Evolutionary conservation across 1,140 invertebrate species (phyloP).

Genomic region (Heterodera carotae): DNA sequence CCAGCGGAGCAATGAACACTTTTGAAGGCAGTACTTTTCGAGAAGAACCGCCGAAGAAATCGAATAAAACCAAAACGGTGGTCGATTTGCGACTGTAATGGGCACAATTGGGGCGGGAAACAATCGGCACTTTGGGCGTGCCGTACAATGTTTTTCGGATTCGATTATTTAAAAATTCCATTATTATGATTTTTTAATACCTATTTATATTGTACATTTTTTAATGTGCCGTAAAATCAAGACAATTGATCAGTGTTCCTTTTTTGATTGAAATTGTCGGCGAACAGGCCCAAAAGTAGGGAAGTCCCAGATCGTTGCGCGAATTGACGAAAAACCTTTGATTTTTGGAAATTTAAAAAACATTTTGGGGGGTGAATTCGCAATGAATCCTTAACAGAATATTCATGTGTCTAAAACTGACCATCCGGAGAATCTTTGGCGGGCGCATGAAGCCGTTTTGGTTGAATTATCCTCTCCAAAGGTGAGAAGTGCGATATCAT

Average conservation of each 20-base stretch:
- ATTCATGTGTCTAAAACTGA: background rate
- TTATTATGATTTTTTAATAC: background rate
- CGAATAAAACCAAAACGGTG: background rate
- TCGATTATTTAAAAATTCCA: background rate
- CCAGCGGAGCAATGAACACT: background rate
- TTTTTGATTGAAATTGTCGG: slow-evolving; percentile 35
- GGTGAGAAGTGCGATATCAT: slow-evolving; percentile 34
- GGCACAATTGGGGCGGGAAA: background rate
- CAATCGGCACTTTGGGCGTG: background rate
- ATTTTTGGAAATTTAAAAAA: too few relatives aligned
- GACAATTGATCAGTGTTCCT: slow-evolving; percentile 27
- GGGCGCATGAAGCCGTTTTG: background rate
- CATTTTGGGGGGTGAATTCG: background rate
- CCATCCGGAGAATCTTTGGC: slow-evolving; percentile 19
- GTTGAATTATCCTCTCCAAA: background rate
- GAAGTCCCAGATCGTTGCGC: slow-evolving; percentile 33
- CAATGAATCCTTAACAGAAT: background rate
- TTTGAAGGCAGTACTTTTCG: background rate
- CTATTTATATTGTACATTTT: background rate
- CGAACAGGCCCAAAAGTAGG: slow-evolving; percentile 45
- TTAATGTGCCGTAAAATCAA: background rate
- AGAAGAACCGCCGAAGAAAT: background rate
- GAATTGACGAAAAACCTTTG: slow-evolving; percentile 24
- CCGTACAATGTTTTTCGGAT: background rate
- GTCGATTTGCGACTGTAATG: background rate